A percentile compares a stretch with the other conserved stretches of the same genome.
These are phyloP conservation scores for Ptiloglossa arizonensis DNA, from an alignment of 1,140 invertebrate genomes.

Conservation along the genomic window DNA sequence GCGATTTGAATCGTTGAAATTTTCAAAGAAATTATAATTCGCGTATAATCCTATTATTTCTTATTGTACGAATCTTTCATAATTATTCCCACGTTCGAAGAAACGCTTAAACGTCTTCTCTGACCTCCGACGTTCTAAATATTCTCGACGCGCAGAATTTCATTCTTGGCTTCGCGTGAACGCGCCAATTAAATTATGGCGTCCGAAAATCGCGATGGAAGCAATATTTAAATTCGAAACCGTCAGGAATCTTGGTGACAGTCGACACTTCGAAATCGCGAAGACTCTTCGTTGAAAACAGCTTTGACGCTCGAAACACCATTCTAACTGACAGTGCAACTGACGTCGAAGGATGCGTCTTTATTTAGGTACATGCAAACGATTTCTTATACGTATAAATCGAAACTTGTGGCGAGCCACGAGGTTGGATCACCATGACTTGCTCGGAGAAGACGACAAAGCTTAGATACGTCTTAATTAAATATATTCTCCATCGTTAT, in stretches of 20 bases:
- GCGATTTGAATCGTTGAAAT: too few species aligned
- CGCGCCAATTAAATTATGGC: conserved; percentile 3
- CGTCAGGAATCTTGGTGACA: neutral
- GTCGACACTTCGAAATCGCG: neutral
- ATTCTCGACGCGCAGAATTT: neutral
- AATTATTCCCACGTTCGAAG: too few species aligned
- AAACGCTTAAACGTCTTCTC: neutral
- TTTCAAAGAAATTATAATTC: too few species aligned
- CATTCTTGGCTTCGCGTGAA: neutral
- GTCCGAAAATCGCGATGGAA: neutral
- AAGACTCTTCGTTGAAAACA: conserved; percentile 11
- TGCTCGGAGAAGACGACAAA: too few species aligned
- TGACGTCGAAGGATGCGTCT: conserved; percentile 41
- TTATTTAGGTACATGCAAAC: conserved; percentile 33
- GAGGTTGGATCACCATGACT: neutral
- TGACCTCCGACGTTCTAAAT: neutral
- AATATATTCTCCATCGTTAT: too few species aligned
- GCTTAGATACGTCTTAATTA: too few species aligned
- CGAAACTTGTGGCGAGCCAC: conserved; percentile 2
- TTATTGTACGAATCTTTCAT: too few species aligned
- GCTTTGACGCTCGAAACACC: conserved; percentile 1
- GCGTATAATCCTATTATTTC: too few species aligned
- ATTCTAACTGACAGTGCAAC: conserved; percentile 43
- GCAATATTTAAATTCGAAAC: conserved; percentile 6
- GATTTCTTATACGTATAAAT: conserved; percentile 16